Percentiles rank a stretch among this genome's conserved stretches.
These are phyloP conservation scores for Hyles euphorbiae DNA, from an alignment of 1,140 invertebrate species.

Conservation along the genomic window DNA sequence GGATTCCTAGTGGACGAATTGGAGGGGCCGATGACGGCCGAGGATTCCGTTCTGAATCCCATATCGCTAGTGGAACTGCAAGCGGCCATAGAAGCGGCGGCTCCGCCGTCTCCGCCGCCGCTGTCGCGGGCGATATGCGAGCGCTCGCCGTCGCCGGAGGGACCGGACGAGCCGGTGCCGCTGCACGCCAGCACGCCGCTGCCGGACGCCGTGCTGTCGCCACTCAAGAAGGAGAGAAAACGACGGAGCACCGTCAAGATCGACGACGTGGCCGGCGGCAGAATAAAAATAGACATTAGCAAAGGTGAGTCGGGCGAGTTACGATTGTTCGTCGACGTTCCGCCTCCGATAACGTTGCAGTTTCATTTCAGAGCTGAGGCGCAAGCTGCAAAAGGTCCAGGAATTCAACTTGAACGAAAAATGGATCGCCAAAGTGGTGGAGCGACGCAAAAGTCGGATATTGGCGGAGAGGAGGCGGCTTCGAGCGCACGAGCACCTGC, in stretches of 20 bases:
- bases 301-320: not conserved
- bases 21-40: slow-evolving; percentile 10
- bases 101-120: slow-evolving; percentile 31
- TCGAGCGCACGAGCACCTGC: slow-evolving; percentile 1
- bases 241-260: slow-evolving; percentile 19
- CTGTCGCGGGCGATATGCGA: slow-evolving; percentile 13
- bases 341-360: not conserved
- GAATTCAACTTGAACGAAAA: slow-evolving; percentile 22
- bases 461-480: slow-evolving; percentile 11
- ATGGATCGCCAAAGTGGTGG: slow-evolving; percentile 20
- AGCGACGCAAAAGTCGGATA: slow-evolving; percentile 12
- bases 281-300: slow-evolving; percentile 22
- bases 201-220: slow-evolving; percentile 11
- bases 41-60: slow-evolving; percentile 13
- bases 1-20: slow-evolving; percentile 47
- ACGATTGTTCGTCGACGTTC: no score
- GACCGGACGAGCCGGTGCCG: slow-evolving; percentile 14
- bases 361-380: slow-evolving; percentile 18
- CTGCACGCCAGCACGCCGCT: slow-evolving; percentile 15
- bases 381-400: not conserved
- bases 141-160: slow-evolving; percentile 13
- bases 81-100: slow-evolving; percentile 37
- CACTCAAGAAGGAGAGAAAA: slow-evolving; percentile 26
- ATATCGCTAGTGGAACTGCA: slow-evolving; percentile 41
- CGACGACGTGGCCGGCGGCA: slow-evolving; percentile 18